Percentiles rank a stretch among this genome's conserved stretches.
These are phyloP conservation scores for Eupithecia subfuscata DNA, from an alignment of 2,888 invertebrate genomes.

Conservation along the genomic window DNA sequence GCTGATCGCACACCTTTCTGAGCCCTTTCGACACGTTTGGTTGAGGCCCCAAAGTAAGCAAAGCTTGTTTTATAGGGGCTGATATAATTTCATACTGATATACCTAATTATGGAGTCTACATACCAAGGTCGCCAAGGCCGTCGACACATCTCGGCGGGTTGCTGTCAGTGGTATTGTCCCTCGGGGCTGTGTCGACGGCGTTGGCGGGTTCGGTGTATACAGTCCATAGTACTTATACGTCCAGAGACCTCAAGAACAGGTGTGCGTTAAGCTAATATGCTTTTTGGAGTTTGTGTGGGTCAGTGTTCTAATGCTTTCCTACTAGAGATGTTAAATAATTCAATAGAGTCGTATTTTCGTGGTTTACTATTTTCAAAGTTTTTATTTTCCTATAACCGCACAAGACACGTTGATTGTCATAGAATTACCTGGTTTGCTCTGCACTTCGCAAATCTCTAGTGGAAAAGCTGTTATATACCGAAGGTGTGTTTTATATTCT, in stretches of 20 bases:
- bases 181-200: neutral
- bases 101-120: neutral
- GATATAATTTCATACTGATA: no score
- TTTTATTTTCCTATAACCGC: neutral
- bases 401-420: neutral
- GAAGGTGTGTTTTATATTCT: neutral
- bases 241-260: neutral
- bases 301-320: neutral
- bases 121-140: neutral
- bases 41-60: neutral
- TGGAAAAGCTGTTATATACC: neutral
- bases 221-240: neutral
- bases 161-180: neutral
- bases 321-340: neutral
- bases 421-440: neutral
- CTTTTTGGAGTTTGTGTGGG: conserved; percentile 8
- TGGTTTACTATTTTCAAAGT: neutral
- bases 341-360: neutral
- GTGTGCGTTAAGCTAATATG: neutral
- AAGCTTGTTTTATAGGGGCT: no score
- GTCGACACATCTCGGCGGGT: neutral
- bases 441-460: neutral
- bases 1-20: neutral
- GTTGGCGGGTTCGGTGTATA: neutral
- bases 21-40: neutral